These are phyloP conservation scores for Polydrusus tereticollis DNA, from an alignment of 2,888 invertebrate genomes.

Conservation along the genomic window DNA sequence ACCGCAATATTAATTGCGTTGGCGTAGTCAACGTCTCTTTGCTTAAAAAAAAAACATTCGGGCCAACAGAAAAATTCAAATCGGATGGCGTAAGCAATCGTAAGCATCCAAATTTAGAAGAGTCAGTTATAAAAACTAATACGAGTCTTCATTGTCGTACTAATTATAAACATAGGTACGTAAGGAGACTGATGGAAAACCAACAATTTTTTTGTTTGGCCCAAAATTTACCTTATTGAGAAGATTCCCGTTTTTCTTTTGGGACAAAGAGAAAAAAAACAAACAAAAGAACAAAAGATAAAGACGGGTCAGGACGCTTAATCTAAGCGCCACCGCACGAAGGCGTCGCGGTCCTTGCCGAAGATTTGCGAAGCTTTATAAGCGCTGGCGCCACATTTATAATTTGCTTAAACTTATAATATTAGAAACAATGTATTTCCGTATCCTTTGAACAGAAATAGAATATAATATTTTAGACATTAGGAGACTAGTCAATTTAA, in stretches of 20 bases:
- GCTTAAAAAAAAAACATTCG: neutral
- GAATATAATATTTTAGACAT: too few species aligned
- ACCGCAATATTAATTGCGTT: neutral
- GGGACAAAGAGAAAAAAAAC: neutral
- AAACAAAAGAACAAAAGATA: constrained; percentile 1
- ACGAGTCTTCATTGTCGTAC: too few species aligned
- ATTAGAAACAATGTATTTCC: too few species aligned
- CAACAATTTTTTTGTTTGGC: too few species aligned
- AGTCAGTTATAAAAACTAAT: too few species aligned
- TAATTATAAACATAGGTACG: too few species aligned
- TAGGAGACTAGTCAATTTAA: too few species aligned
- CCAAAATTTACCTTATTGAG: too few species aligned
- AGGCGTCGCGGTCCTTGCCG: constrained; percentile 3
- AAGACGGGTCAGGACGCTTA: constrained; percentile 13
- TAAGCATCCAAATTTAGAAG: constrained; percentile 8
- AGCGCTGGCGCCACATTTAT: neutral
- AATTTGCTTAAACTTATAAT: neutral
- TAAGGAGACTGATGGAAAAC: too few species aligned
- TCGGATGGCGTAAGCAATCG: neutral
- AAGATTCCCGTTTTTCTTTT: too few species aligned
- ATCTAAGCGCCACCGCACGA: constrained; percentile 22
- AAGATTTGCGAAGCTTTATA: neutral
- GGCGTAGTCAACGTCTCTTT: neutral
- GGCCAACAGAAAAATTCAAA: constrained; percentile 9
- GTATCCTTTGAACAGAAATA: too few species aligned